These are phyloP conservation scores for Ophiothrix spiculata DNA, from an alignment of 35 echinoderm and acorn worm species.

Conservation along the genomic window DNA sequence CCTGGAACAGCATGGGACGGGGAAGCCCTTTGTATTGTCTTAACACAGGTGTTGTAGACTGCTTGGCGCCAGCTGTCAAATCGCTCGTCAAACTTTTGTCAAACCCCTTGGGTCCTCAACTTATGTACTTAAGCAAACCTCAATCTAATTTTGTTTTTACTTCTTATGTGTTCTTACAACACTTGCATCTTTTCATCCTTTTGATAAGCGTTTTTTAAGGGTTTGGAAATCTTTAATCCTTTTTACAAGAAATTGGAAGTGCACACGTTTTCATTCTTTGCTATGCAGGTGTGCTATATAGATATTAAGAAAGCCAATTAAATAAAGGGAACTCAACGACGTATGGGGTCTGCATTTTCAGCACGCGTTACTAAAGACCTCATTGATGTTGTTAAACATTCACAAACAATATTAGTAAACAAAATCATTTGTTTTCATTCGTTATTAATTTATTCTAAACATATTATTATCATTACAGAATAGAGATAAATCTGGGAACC, in stretches of 20 bases:
- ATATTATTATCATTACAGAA: no score
- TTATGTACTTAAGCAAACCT: not conserved
- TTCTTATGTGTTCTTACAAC: not conserved
- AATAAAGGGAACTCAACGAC: not conserved
- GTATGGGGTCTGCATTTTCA: not conserved
- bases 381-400: not conserved
- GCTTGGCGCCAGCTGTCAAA: constrained; percentile 5
- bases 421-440: no score
- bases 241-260: constrained; percentile 12
- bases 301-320: not conserved
- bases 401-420: no score
- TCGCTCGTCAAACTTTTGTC: not conserved
- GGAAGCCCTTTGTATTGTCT: not conserved
- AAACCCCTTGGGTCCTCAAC: not conserved
- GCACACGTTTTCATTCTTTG: not conserved
- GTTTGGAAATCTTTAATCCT: not conserved
- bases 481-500: no score
- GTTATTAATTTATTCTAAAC: no score
- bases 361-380: not conserved
- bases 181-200: not conserved
- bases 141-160: constrained; percentile 2
- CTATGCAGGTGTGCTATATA: not conserved
- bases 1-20: not conserved
- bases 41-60: not conserved
- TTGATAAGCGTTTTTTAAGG: not conserved